Conservation (phyloP, 2,113 vertebrate genomes). For the Anolis sagrei region DNA sequence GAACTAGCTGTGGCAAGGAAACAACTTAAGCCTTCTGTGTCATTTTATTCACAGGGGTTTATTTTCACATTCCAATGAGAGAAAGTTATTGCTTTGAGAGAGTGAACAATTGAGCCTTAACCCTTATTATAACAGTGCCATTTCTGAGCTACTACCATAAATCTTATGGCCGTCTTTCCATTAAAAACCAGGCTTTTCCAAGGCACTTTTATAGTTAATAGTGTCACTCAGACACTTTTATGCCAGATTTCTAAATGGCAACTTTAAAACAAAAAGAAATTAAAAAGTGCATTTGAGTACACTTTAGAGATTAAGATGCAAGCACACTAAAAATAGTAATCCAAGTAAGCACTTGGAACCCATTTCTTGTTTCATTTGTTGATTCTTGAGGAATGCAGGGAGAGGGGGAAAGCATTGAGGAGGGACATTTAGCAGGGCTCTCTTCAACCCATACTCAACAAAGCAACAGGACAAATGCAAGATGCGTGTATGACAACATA, state of each 20-base stretch:
- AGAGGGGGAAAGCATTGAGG: background rate
- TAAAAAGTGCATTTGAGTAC: conserved; percentile 51
- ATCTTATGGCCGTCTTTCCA: conserved; percentile 47
- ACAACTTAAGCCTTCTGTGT: conserved; percentile 63
- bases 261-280: conserved; percentile 58
- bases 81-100: conserved; percentile 63
- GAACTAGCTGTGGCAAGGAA: conserved; percentile 69
- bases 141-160: conserved; percentile 59
- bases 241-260: conserved; percentile 57
- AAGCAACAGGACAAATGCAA: rapidly evolving
- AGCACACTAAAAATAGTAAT: conserved; percentile 44
- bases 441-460: conserved; percentile 12
- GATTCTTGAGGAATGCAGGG: background rate
- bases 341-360: conserved; percentile 23
- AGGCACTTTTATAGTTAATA: conserved; percentile 44
- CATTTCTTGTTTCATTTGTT: conserved; percentile 17
- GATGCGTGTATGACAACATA: background rate
- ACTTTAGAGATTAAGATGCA: conserved; percentile 45
- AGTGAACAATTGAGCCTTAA: conserved; percentile 69
- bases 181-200: conserved; percentile 61
- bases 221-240: conserved; percentile 51
- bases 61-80: conserved; percentile 73
- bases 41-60: conserved; percentile 71
- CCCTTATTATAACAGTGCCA: conserved; percentile 63
- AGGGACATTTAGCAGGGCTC: background rate